phyloP scores from a whole-genome alignment of 2,113 vertebrate species.

The Eulemur rufifrons region DNA sequence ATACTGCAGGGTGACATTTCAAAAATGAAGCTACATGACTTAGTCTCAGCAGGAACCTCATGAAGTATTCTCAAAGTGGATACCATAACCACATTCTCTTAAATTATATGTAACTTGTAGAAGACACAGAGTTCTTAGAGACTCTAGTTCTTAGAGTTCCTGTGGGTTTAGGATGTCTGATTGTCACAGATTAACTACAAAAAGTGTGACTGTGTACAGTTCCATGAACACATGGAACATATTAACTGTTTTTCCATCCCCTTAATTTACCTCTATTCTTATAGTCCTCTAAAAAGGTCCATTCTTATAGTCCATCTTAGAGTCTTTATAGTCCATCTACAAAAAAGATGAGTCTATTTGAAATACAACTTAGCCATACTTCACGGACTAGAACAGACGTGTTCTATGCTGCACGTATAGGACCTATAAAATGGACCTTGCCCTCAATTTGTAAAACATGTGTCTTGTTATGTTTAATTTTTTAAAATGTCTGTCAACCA shows the following conservation, averaged over 20 bases:
- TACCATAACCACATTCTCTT: slow-evolving; percentile 46
- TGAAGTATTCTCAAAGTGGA: slow-evolving; percentile 33
- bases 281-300: background rate
- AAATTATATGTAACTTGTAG: slow-evolving; percentile 74
- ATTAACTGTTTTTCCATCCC: background rate
- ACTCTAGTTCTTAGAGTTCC: slow-evolving; percentile 46
- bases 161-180: background rate
- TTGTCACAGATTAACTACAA: slow-evolving; percentile 3
- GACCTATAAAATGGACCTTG: background rate
- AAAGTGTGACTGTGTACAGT: slow-evolving; percentile 56
- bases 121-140: slow-evolving; percentile 21
- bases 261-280: background rate
- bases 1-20: slow-evolving; percentile 57
- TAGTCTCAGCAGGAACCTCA: slow-evolving; percentile 71
- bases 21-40: slow-evolving; percentile 67
- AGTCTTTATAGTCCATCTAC: background rate
- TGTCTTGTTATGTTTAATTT: background rate
- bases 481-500: slow-evolving; percentile 26
- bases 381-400: background rate
- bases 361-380: background rate
- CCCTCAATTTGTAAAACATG: background rate
- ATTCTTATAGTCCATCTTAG: background rate
- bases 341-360: background rate
- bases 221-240: background rate
- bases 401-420: background rate